Evolutionary conservation across 2,888 invertebrate species (phyloP), one percentile per base, ranked within the genome.

Genomic region (Clanis bilineata): DNA sequence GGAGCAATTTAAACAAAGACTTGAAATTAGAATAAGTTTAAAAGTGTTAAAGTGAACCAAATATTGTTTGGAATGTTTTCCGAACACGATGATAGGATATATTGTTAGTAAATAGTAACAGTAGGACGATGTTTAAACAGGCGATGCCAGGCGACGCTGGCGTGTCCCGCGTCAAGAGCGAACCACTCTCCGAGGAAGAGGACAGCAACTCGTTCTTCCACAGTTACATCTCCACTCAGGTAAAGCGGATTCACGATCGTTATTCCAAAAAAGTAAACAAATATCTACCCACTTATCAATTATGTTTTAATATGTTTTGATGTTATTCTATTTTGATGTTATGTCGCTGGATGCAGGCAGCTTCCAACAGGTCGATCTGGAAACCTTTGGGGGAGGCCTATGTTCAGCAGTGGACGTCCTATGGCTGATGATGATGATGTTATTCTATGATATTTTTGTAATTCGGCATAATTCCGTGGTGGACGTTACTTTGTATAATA

Each of bases 171-270:
- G 83, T 91, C 65, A 92, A 90, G 79, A 77, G 84, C 78, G 91
- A 91, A 70, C 88, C 88, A 61, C 74, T 70, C 23, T 86, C 88
- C 5, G 89, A 88, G 59, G 87, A 86, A 61, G 88, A 90, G 64
- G 86, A 87, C 64, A 77, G 75, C 69, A 76, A 80, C 61, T 77
- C 86, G 82, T 58, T 79, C 81, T 68, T 66, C 80, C 77, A 79
- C 63, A 69, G 66, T 63, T 86, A 81, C 65, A 68, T 80, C 32
- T 69, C 71, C 55, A 75, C 68, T 67, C 82, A 85, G 82, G 89
- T 88, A 79, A 45, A 23, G 25, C 32, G 15, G 32, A 2, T 57
- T 38, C 56, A n/a, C n/a, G n/a, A n/a, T n/a, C n/a, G n/a, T n/a
- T n/a, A n/a, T n/a, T n/a, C n/a, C n/a, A n/a, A n/a, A n/a, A n/a